These are phyloP conservation scores for Calyptommatus sinebrachiatus DNA, from an alignment of 2,113 vertebrate species.

Conservation along the genomic window DNA sequence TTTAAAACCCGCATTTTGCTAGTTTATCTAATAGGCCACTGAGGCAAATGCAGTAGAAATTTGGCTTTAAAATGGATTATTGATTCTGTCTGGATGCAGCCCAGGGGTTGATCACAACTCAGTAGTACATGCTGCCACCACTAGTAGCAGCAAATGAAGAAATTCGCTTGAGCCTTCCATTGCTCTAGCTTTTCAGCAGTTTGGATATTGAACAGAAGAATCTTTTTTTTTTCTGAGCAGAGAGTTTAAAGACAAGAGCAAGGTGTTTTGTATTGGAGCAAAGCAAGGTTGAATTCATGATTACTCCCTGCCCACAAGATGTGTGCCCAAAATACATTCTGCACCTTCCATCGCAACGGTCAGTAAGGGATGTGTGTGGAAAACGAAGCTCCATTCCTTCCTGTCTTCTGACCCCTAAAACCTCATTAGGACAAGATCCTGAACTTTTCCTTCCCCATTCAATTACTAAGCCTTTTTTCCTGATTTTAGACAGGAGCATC, in stretches of 20 bases:
- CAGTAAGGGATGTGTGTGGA: not conserved
- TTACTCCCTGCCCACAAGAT: not conserved
- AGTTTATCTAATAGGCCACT: not conserved
- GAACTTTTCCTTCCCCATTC: not conserved
- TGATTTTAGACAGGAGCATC: not conserved
- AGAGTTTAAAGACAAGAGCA: not conserved
- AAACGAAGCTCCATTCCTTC: not conserved
- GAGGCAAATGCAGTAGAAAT: not conserved
- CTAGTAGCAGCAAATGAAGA: too few species aligned
- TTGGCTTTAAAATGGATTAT: not conserved
- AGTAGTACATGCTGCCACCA: too few species aligned
- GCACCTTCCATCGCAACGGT: not conserved
- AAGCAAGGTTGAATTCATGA: not conserved
- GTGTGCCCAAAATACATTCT: not conserved
- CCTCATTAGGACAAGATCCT: not conserved
- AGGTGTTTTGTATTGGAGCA: not conserved
- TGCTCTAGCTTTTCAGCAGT: too few species aligned
- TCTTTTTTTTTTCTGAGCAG: not conserved
- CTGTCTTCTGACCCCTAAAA: not conserved
- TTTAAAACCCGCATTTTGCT: too few species aligned
- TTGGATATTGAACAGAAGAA: too few species aligned
- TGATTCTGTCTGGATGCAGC: not conserved
- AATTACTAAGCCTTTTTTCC: fast-evolving
- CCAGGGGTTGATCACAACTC: too few species aligned
- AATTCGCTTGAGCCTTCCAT: too few species aligned